Evolutionary conservation across 2,797 vertebrate genomes (phyloP).

Genomic region (Harpagifer antarcticus): DNA sequence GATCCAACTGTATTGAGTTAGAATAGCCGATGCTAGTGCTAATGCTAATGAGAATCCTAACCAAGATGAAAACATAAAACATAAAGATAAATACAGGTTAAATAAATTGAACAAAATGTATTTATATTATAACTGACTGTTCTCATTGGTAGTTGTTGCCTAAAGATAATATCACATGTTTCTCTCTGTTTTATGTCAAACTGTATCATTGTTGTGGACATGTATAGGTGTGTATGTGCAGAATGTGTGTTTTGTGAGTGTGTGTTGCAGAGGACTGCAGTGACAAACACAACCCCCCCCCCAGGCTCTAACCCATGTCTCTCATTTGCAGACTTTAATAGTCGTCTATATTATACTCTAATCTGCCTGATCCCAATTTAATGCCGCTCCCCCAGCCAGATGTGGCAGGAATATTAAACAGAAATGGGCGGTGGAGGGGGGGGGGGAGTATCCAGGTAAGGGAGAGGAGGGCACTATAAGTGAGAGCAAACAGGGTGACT

Average conservation of each 20-base stretch:
- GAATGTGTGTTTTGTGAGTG: not conserved
- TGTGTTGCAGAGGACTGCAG: slow-evolving; percentile 30
- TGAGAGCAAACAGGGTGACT: slow-evolving; percentile 58
- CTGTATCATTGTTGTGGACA: slow-evolving; percentile 1
- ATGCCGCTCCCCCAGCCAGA: slow-evolving; percentile 90
- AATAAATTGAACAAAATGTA: not conserved
- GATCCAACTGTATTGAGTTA: too few relatives aligned
- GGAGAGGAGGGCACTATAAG: slow-evolving; percentile 10
- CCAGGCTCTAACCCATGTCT: slow-evolving; percentile 86
- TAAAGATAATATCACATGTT: not conserved
- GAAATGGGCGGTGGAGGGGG: slow-evolving; percentile 59
- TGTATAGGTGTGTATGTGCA: slow-evolving; percentile 2
- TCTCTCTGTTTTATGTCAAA: slow-evolving; percentile 10
- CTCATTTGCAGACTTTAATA: slow-evolving; percentile 97
- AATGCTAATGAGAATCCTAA: too few relatives aligned
- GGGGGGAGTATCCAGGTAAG: slow-evolving; percentile 43
- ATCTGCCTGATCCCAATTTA: slow-evolving; percentile 99
- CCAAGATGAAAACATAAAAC: too few relatives aligned
- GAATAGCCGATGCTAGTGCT: too few relatives aligned
- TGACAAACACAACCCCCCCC: slow-evolving; percentile 62
- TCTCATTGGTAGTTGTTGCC: not conserved
- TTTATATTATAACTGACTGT: too few relatives aligned
- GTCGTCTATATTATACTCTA: slow-evolving; percentile 96
- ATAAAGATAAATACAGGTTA: not conserved
- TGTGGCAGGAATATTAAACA: slow-evolving; percentile 89